A percentile compares a stretch with the other conserved stretches of the same genome.
These are phyloP conservation scores for Chondrilla cf. caribensis DNA, from an alignment of 37 sponge, comb jelly and placozoan species.

Conservation along the genomic window DNA sequence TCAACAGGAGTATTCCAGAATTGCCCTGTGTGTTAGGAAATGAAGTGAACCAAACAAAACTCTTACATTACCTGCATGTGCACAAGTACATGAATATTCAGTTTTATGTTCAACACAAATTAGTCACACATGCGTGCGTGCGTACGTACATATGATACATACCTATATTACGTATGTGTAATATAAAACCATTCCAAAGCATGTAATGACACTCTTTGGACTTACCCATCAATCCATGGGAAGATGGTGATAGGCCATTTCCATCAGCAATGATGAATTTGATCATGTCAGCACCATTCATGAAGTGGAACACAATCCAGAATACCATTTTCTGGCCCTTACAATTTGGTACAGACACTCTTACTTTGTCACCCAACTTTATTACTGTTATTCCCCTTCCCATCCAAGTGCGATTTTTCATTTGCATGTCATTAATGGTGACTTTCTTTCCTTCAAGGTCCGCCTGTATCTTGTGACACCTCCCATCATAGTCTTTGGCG, in stretches of 20 bases:
- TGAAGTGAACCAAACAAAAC: background rate
- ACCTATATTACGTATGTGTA: too few species aligned
- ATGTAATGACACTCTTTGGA: too few species aligned
- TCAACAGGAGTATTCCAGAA: constrained; percentile 36
- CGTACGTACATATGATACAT: background rate
- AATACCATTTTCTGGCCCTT: constrained; percentile 2
- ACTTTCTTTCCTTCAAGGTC: background rate
- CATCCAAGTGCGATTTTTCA: background rate
- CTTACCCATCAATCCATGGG: constrained; percentile 35
- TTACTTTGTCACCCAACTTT: constrained; percentile 10
- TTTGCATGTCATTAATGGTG: background rate
- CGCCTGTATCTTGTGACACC: background rate
- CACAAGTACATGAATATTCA: too few species aligned
- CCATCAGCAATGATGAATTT: constrained; percentile 16
- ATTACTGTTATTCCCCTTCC: background rate
- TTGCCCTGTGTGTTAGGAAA: constrained; percentile 16
- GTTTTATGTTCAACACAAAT: too few species aligned
- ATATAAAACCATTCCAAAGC: too few species aligned
- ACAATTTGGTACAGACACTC: constrained; percentile 21
- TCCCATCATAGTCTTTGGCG: background rate
- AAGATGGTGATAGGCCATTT: background rate
- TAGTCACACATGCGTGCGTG: too few species aligned
- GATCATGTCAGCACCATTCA: constrained; percentile 25
- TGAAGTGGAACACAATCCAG: constrained; percentile 3
- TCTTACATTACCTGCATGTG: too few species aligned